Evolutionary conservation across 1,140 invertebrate genomes (phyloP).

Genomic region (Amyelois transitella): DNA sequence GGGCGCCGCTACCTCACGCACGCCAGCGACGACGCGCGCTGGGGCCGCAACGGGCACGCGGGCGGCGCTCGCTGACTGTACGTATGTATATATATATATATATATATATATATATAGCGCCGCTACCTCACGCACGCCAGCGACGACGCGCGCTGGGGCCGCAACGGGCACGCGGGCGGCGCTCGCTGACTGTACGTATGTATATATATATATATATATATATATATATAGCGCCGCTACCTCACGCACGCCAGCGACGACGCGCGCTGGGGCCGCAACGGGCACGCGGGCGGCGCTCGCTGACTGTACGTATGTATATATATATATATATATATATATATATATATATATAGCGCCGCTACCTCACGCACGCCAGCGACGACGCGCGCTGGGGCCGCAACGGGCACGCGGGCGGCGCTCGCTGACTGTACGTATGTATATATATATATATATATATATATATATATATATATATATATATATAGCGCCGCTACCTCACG

Average conservation of each 20-base stretch:
- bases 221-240: no score
- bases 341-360: conserved; percentile 84
- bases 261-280: conserved; percentile 90
- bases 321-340: no score
- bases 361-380: conserved; percentile 97
- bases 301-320: conserved; percentile 77
- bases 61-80: conserved; percentile 24
- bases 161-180: no score
- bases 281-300: conserved; percentile 82
- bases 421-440: conserved; percentile 69
- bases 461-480: no score
- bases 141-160: conserved; percentile 94
- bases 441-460: no score
- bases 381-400: conserved; percentile 94
- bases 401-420: conserved; percentile 83
- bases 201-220: no score
- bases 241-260: conserved; percentile 98
- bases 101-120: conserved; percentile 54
- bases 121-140: conserved; percentile 97
- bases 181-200: conserved; percentile 68
- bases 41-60: conserved; percentile 76
- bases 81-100: conserved; percentile 89
- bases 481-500: conserved; percentile 93
- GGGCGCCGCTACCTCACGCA: conserved; percentile 94
- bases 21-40: conserved; percentile 95